Evolutionary conservation across 2,113 vertebrate species (phyloP).

Genomic region (Leptosomus discolor): DNA sequence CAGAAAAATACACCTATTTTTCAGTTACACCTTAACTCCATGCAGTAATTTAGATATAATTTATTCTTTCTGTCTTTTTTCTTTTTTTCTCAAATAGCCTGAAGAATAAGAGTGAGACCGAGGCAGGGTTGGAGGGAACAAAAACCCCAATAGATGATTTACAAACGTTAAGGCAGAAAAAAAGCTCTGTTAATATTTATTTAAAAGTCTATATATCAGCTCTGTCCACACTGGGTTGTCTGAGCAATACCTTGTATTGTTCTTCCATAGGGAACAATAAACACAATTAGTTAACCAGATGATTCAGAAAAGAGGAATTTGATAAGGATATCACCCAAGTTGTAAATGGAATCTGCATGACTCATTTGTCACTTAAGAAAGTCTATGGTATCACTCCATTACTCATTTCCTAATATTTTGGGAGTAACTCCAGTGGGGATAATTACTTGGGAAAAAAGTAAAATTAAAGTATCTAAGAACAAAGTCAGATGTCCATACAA

Average conservation of each 20-base stretch:
- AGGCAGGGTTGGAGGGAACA: not conserved
- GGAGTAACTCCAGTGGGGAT: not conserved
- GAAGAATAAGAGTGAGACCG: not conserved
- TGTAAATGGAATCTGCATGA: not conserved
- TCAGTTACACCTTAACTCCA: not conserved
- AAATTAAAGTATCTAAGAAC: not conserved
- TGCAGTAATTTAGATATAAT: not conserved
- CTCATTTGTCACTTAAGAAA: not conserved
- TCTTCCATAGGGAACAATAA: slow-evolving; percentile 13
- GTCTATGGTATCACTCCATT: not conserved
- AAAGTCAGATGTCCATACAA: not conserved
- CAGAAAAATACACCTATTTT: not conserved
- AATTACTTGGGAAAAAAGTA: not conserved
- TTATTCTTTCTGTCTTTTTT: not conserved
- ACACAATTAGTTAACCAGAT: slow-evolving; percentile 15
- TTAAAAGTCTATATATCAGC: not conserved
- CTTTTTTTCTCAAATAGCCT: fast-evolving
- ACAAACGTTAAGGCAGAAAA: not conserved
- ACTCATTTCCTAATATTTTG: slow-evolving; percentile 39
- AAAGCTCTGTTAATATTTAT: not conserved
- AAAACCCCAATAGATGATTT: not conserved
- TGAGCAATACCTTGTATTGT: not conserved
- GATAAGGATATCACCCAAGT: not conserved
- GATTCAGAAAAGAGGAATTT: not conserved
- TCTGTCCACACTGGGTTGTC: not conserved